Base-by-base conservation (phyloP, 2,113 vertebrate species). In the Amazona guildingii region DNA sequence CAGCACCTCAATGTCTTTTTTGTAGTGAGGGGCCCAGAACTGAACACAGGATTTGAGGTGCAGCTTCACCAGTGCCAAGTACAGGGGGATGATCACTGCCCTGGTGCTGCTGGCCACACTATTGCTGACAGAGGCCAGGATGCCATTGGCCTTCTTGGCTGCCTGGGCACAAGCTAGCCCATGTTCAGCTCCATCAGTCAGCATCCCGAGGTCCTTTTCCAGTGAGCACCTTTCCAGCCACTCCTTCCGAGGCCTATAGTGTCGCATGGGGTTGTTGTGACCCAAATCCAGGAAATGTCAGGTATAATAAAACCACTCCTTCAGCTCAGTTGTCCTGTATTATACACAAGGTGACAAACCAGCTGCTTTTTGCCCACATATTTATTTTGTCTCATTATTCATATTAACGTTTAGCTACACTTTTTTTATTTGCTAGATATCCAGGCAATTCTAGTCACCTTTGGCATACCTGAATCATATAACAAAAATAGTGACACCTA, bases 1-100 rank as follows among this genome's bases (percentile, higher is more conserved):
- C 25, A 63, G 25, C 61, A 17, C 35, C n/a, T 35, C n/a, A 17
- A 13, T 55, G 19, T 41, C 49, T 73, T 10, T 25, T 10, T 31
- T 29, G 8, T 20, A 4, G 8, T 17, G 13, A 80, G 24, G 8
- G 29, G 15, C n/a, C 66, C 67, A n/a, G n/a, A n/a, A 11, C 2
- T n/a, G 24, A 1, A 1, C 27, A 10, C 16, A 64, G 41, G 6
- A 29, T 7, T 2, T 0, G 10, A 73, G 35, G 7, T 25, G 48
- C 5, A 15, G n/a, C 28, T 23, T 29, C 48, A 39, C 43, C 67
- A 63, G 46, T 15, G 55, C 69, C 29, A 11, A 83, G 83, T 48
- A 12, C 33, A 67, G 64, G 62, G n/a, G 61, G 21, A 31, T 3
- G 2, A 66, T 23, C 74, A 8, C 66, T 79, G 48, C 28, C 75